phyloP scores from a whole-genome alignment of 2,888 invertebrate genomes.

The Aricia artaxerxes region DNA sequence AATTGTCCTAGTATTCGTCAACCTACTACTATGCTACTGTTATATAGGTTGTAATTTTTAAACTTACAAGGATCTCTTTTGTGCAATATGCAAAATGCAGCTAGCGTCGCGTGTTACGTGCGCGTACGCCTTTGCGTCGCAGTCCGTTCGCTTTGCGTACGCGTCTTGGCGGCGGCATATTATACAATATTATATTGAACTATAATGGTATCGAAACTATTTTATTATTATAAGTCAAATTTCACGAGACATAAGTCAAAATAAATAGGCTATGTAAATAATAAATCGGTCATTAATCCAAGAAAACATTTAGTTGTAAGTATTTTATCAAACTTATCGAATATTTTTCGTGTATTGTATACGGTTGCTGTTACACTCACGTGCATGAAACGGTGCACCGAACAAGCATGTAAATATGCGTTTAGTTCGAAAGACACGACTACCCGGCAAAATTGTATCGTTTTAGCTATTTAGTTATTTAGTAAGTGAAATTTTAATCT shows the following conservation, averaged over 20 bases:
- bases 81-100: conserved; percentile 12
- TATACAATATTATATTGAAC: conserved; percentile 5
- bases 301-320: conserved; percentile 20
- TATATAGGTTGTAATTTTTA: background rate
- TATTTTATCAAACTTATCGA: conserved; percentile 6
- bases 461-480: conserved; percentile 23
- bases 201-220: conserved; percentile 4
- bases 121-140: background rate
- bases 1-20: background rate
- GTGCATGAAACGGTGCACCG: background rate
- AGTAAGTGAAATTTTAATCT: conserved; percentile 13
- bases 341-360: conserved; percentile 4
- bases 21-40: background rate
- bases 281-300: background rate
- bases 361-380: conserved; percentile 14
- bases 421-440: conserved; percentile 4
- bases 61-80: conserved; percentile 1
- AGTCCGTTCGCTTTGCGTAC: conserved; percentile 7
- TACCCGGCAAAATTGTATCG: conserved; percentile 23
- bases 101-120: background rate
- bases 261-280: conserved; percentile 13
- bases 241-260: conserved; percentile 3
- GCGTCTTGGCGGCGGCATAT: background rate
- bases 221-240: conserved; percentile 1
- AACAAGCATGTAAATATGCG: conserved; percentile 26